These are phyloP conservation scores for Zosterops japonicus DNA, from an alignment of 2,113 vertebrate species.

Conservation along the genomic window DNA sequence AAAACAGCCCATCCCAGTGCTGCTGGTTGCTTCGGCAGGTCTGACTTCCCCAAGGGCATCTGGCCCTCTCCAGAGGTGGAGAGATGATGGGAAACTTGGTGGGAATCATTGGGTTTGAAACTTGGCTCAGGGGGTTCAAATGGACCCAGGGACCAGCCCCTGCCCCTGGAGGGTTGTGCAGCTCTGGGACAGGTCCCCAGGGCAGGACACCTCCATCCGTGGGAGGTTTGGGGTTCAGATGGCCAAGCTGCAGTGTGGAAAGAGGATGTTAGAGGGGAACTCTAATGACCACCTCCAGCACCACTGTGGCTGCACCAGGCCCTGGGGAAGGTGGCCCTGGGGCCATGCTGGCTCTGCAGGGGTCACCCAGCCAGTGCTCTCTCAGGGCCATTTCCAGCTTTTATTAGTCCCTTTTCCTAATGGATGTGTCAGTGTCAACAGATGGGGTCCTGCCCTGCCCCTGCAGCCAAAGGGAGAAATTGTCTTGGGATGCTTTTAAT, in stretches of 20 bases:
- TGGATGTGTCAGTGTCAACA: background rate
- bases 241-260: background rate
- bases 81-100: background rate
- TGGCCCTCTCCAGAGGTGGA: rapidly evolving
- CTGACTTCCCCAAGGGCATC: background rate
- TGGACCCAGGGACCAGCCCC: rapidly evolving
- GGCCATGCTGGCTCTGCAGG: rapidly evolving
- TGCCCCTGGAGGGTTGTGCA: background rate
- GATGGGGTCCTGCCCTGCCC: background rate
- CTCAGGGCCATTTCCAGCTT: background rate
- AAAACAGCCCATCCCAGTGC: background rate
- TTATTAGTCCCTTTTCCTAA: background rate
- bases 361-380: background rate
- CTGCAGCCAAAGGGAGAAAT: background rate
- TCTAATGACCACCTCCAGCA: background rate
- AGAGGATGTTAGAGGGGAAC: background rate
- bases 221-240: rapidly evolving
- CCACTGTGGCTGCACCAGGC: rapidly evolving
- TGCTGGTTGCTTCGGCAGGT: rapidly evolving
- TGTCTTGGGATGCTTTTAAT: background rate
- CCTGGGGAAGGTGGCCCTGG: background rate
- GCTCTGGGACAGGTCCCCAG: background rate
- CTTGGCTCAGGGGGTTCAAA: background rate
- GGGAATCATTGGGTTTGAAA: background rate
- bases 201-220: rapidly evolving